Evolutionary conservation across 2,113 vertebrate species (phyloP).

Genomic region (Psilopogon haemacephalus): DNA sequence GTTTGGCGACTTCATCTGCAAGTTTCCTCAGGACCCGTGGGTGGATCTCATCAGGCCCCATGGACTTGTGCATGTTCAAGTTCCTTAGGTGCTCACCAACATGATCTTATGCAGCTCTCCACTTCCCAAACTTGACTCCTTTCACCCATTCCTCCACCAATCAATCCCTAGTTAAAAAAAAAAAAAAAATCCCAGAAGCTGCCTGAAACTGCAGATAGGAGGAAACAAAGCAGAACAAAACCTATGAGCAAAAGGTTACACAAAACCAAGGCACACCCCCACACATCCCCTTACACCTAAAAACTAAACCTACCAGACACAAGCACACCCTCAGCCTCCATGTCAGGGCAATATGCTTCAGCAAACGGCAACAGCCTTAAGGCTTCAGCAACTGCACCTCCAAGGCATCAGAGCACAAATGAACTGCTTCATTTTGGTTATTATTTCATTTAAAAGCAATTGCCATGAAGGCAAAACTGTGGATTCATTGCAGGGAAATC

Average conservation of each 20-base stretch:
- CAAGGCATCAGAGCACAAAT: neutral
- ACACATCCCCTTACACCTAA: neutral
- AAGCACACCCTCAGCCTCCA: rapidly evolving
- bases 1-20: too few relatives aligned
- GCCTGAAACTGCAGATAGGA: neutral
- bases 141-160: neutral
- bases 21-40: too few relatives aligned
- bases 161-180: too few relatives aligned
- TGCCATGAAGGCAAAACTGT: too few relatives aligned
- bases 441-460: too few relatives aligned
- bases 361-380: neutral
- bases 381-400: neutral
- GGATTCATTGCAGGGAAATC: too few relatives aligned
- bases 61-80: too few relatives aligned
- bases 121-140: neutral
- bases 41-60: too few relatives aligned
- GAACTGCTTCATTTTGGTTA: neutral
- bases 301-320: neutral
- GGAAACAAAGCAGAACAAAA: neutral
- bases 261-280: neutral
- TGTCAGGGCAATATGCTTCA: neutral
- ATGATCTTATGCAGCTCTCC: too few relatives aligned
- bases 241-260: neutral
- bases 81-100: too few relatives aligned
- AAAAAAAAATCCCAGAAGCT: neutral